phyloP scores from a whole-genome alignment of 2,888 invertebrate species.

The Tortricodes alternella region DNA sequence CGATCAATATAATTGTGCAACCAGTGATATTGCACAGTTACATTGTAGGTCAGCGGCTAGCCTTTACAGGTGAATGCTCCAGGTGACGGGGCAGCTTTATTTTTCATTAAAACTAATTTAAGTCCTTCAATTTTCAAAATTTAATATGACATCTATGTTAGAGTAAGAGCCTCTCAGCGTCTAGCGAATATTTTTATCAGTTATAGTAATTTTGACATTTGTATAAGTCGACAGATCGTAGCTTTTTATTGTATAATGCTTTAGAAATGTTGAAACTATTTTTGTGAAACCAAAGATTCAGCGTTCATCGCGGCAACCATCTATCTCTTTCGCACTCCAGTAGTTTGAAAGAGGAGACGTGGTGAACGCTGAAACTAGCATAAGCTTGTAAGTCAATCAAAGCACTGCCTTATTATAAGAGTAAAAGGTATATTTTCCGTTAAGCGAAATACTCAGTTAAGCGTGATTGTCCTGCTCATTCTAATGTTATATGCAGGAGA shows the following conservation, averaged over 20 bases:
- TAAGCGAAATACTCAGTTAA: constrained; percentile 44
- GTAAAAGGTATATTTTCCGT: constrained; percentile 54
- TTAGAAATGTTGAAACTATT: constrained; percentile 28
- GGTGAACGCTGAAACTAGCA: background rate
- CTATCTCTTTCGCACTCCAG: background rate
- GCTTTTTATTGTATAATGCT: constrained; percentile 30
- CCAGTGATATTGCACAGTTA: no score
- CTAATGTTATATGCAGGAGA: background rate
- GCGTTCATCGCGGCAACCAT: background rate
- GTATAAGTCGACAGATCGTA: constrained; percentile 20
- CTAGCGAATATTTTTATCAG: background rate
- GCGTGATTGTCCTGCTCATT: constrained; percentile 5
- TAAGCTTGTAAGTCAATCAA: constrained; percentile 64
- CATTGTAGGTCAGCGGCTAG: no score
- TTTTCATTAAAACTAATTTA: no score
- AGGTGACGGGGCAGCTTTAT: no score
- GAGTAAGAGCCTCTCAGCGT: no score
- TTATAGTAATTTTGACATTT: constrained; percentile 8
- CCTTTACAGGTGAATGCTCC: no score
- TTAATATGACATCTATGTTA: no score
- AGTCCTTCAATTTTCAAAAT: no score
- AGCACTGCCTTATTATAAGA: constrained; percentile 81
- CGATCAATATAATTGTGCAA: no score
- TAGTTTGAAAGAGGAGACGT: constrained; percentile 1
- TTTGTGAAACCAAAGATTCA: constrained; percentile 21